These are phyloP conservation scores for Cyaniris semiargus DNA, from an alignment of 2,888 invertebrate species.

Conservation along the genomic window DNA sequence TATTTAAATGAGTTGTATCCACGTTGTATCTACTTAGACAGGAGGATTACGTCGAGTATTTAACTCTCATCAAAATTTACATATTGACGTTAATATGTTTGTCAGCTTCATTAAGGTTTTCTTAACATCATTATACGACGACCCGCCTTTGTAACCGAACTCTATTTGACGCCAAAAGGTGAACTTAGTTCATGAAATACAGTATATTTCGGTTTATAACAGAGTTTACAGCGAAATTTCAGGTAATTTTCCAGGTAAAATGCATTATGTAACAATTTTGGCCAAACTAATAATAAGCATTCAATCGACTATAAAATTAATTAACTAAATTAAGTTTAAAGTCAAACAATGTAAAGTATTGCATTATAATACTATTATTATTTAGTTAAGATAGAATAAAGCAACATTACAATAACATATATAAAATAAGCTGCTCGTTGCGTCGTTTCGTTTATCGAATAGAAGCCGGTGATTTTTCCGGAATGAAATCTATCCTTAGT, in stretches of 20 bases:
- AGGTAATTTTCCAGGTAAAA: not conserved
- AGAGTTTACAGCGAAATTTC: not conserved
- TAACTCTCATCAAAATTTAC: not conserved
- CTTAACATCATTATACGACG: not conserved
- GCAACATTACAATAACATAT: too few relatives aligned
- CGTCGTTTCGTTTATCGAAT: too few relatives aligned
- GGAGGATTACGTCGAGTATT: not conserved
- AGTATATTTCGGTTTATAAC: not conserved
- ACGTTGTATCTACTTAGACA: not conserved
- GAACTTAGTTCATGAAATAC: conserved; percentile 5
- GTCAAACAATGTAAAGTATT: not conserved
- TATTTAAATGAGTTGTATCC: not conserved
- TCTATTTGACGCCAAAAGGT: not conserved
- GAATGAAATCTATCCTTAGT: too few relatives aligned
- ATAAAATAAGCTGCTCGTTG: too few relatives aligned
- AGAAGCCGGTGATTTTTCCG: too few relatives aligned
- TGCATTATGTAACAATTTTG: not conserved
- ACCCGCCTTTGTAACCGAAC: conserved; percentile 6
- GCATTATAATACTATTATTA: too few relatives aligned
- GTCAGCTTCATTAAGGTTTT: conserved; percentile 8
- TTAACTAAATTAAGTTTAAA: not conserved
- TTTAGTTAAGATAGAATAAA: too few relatives aligned
- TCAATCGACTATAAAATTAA: not conserved
- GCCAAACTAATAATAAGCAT: not conserved
- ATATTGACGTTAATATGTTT: conserved; percentile 1